Conservation (phyloP, 2,113 vertebrate species). For the Okapia johnstoni region DNA sequence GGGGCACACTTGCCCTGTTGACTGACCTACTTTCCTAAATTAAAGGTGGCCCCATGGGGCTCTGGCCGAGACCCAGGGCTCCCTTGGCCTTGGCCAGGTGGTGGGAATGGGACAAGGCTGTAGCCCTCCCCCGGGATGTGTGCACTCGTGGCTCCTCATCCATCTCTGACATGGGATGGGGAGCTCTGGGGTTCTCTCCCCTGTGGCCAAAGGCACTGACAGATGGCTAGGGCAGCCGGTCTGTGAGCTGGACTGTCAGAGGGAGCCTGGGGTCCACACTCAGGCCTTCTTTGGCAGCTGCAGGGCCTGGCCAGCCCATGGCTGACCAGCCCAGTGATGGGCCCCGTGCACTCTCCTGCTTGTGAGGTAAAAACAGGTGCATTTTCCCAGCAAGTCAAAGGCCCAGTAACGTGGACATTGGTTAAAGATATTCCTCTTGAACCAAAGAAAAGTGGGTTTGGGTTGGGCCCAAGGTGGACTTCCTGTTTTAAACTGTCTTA, state of each 20-base stretch:
- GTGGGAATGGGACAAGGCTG: not conserved
- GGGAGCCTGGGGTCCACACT: not conserved
- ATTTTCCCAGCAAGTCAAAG: not conserved
- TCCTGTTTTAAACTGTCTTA: not conserved
- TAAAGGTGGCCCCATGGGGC: not conserved
- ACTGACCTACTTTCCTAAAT: not conserved
- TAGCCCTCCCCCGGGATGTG: accelerated
- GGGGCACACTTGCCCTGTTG: not conserved
- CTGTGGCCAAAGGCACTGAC: not conserved
- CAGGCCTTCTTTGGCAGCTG: not conserved
- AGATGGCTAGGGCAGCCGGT: accelerated
- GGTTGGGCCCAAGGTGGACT: not conserved
- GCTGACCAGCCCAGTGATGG: not conserved
- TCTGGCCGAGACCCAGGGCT: not conserved
- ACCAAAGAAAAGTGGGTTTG: no score
- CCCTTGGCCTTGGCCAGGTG: not conserved
- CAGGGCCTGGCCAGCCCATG: not conserved
- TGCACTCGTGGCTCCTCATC: not conserved
- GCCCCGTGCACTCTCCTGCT: accelerated
- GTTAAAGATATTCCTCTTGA: not conserved
- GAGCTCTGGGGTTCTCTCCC: not conserved
- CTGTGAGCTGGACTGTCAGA: not conserved
- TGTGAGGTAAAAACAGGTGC: not conserved
- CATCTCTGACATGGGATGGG: accelerated
- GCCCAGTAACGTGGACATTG: not conserved